Conservation (phyloP, 2,797 vertebrate genomes). For the Pteronotus mesoamericanus region DNA sequence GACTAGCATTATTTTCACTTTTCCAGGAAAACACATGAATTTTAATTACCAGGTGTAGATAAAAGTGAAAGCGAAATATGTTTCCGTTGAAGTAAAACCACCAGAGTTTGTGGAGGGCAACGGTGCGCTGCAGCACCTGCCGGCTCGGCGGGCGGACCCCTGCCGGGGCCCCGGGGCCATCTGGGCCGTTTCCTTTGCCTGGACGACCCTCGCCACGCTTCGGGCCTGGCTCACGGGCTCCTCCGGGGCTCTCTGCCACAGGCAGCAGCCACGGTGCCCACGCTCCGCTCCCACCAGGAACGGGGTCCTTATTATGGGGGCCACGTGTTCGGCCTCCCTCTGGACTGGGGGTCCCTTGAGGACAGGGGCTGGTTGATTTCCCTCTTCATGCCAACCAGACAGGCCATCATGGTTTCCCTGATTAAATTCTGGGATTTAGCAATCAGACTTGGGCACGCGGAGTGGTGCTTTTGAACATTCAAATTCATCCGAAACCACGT, state of each 20-base stretch:
- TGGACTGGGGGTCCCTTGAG: not conserved
- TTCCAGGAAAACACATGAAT: conserved; percentile 11
- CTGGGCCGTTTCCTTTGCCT: not conserved
- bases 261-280: not conserved
- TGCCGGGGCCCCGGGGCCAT: not conserved
- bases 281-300: not conserved
- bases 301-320: not conserved
- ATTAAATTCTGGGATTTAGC: not conserved
- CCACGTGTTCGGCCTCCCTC: not conserved
- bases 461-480: not conserved
- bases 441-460: not conserved
- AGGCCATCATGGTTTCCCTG: not conserved
- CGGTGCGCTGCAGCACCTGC: not conserved
- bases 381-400: not conserved
- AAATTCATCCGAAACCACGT: not conserved
- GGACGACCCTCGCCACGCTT: not conserved
- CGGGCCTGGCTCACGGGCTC: not conserved
- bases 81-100: not conserved
- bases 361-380: not conserved
- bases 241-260: not conserved
- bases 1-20: not conserved
- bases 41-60: conserved; percentile 28
- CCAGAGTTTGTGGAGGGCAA: not conserved
- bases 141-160: accelerated
- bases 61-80: conserved; percentile 39